Conservation (phyloP, 1,140 invertebrate genomes). For the Papilio xuthus region DNA sequence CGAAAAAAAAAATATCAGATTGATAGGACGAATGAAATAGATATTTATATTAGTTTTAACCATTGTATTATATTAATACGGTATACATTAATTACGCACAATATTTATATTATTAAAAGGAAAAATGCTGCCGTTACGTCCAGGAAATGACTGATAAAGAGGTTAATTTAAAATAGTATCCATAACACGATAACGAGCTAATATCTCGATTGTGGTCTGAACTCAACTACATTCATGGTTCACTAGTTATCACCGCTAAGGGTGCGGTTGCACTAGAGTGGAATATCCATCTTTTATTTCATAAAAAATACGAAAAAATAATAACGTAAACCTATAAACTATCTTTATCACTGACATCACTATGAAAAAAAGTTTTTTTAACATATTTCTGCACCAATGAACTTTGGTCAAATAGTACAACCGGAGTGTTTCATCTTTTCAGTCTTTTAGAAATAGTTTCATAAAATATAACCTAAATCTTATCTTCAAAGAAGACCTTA, state of each 20-base stretch:
- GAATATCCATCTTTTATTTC: not conserved
- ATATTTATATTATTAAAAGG: slow-evolving; percentile 14
- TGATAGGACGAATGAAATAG: no score
- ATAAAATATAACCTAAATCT: no score
- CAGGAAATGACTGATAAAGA: slow-evolving; percentile 15
- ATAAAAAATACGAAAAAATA: not conserved
- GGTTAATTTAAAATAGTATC: not conserved
- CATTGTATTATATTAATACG: no score
- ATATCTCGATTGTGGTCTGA: slow-evolving; percentile 5
- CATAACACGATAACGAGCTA: not conserved
- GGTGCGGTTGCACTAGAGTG: not conserved
- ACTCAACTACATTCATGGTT: slow-evolving; percentile 11
- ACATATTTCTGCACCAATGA: not conserved
- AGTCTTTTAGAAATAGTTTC: no score
- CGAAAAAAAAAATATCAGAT: not conserved
- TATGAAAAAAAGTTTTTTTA: not conserved
- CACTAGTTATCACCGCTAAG: not conserved
- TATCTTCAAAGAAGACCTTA: no score
- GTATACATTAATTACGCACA: slow-evolving; percentile 5
- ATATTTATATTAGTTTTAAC: no score
- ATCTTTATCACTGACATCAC: not conserved
- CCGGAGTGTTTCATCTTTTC: not conserved
- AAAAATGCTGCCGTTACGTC: not conserved
- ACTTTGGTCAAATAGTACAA: not conserved
- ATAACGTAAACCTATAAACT: not conserved